A percentile compares a stretch with the other conserved stretches of the same genome.
These are phyloP conservation scores for Brachyopa scutellaris DNA, from an alignment of 2,888 invertebrate genomes.

Conservation along the genomic window DNA sequence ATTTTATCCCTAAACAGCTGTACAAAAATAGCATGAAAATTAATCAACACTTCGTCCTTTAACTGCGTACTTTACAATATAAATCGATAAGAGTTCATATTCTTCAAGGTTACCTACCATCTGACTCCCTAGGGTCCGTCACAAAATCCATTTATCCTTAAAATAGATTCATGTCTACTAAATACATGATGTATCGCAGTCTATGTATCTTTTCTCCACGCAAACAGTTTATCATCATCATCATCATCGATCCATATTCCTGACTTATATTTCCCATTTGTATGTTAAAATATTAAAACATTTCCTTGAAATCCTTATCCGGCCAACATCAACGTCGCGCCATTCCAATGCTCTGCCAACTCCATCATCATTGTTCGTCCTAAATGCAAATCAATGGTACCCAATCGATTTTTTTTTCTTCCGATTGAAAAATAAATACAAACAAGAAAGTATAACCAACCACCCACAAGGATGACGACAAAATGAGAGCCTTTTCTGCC, in stretches of 20 bases:
- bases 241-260: slow-evolving; percentile 48
- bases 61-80: too few species aligned
- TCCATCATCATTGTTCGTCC: slow-evolving; percentile 2
- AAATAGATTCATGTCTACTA: slow-evolving; percentile 26
- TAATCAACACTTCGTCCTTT: too few species aligned
- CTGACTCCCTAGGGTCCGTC: background rate
- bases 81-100: too few species aligned
- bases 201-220: background rate
- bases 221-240: slow-evolving; percentile 52
- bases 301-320: slow-evolving; percentile 21
- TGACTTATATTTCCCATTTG: slow-evolving; percentile 41
- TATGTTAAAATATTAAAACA: slow-evolving; percentile 54
- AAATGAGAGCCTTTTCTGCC: slow-evolving; percentile 34
- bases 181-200: slow-evolving; percentile 18
- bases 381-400: slow-evolving; percentile 46
- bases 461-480: slow-evolving; percentile 49
- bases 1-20: too few species aligned
- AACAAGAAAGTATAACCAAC: too few species aligned
- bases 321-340: slow-evolving; percentile 8
- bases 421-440: slow-evolving; percentile 17
- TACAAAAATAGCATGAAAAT: too few species aligned
- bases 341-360: background rate
- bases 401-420: slow-evolving; percentile 52
- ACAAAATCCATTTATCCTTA: background rate
- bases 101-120: background rate